Base-by-base conservation (phyloP, 1,140 invertebrate genomes). In the Cataglyphis hispanica region DNA sequence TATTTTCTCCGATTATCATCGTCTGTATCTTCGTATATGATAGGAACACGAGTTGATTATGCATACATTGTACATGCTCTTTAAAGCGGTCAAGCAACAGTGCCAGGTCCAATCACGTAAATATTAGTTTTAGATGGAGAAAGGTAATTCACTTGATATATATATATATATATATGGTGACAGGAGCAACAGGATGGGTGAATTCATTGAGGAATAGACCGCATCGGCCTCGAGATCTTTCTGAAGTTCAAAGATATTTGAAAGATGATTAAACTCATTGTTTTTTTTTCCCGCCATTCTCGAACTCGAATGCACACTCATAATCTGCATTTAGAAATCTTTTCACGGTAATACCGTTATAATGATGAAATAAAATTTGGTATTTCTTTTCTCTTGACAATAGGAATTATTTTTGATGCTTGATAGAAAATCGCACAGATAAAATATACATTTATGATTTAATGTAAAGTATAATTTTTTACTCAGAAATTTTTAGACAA, bases 161-260 rank as follows among this genome's bases (percentile, higher is more conserved):
- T n/a, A n/a, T n/a, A n/a, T n/a, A n/a, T n/a, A n/a, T n/a, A n/a
- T n/a, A 40, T 25, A 74, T 4, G 67, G 89, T 89, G 89, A 90
- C n/a, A n/a, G n/a, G 89, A 90, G 89, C 63, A 61, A 85, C 63
- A 85, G 34, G 78, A n/a, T 84, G 34, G 53, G 50, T 78, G 25
- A 50, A 80, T 77, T 46, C 34, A 67, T 43, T 58, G 63, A 78
- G 75, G 80, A 85, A 60, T 80, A 85, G 84, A 85, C 75, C 75
- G 63, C 63, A 60, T 67, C 75, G 72, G n/a, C 25, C 43, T 1
- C 27, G n/a, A 25, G n/a, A n/a, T 69, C 43, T 80, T 69, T 27
- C 19, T 25, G 13, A 83, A 43, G 46, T 84, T 75, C 58, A 31
- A 43, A 67, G 13, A 77, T 10, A 25, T 61, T 84, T 25, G 6